Evolutionary conservation across 2,113 vertebrate genomes (phyloP).

Genomic region (Trogon melanurus): DNA sequence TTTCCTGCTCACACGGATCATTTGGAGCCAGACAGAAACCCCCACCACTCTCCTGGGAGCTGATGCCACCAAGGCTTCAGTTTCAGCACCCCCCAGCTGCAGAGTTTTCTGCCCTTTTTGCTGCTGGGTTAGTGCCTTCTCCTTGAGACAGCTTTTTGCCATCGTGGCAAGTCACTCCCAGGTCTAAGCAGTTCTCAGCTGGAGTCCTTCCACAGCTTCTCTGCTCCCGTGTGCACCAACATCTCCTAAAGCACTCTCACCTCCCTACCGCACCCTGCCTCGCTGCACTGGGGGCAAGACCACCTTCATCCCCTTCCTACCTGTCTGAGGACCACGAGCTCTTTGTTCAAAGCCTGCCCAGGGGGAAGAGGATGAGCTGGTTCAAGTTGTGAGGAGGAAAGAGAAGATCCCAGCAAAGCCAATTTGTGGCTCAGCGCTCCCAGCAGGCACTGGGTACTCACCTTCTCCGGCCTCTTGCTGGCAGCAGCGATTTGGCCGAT

Average conservation of each 20-base stretch:
- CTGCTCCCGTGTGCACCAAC: accelerated
- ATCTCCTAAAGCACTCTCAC: accelerated
- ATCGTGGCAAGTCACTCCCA: neutral
- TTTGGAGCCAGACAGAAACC: neutral
- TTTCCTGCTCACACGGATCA: neutral
- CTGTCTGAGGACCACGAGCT: neutral
- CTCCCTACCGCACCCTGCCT: neutral
- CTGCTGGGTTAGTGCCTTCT: neutral
- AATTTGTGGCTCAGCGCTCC: too few relatives aligned
- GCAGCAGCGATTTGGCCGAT: constrained; percentile 90
- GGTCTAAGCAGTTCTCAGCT: neutral
- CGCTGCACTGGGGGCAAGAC: neutral
- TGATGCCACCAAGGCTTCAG: neutral
- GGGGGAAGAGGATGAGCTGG: neutral
- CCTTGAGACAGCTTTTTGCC: neutral
- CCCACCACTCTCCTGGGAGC: neutral
- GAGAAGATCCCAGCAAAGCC: neutral
- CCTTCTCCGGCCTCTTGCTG: constrained; percentile 96
- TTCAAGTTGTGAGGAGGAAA: neutral
- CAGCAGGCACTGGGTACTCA: constrained; percentile 45
- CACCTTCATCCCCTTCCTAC: neutral
- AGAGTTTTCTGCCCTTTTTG: neutral
- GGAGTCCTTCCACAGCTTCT: neutral
- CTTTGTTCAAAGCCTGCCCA: neutral
- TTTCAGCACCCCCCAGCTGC: neutral